Conservation (phyloP, 35 echinoderm and acorn worm genomes). For the Chiridota heheva region DNA sequence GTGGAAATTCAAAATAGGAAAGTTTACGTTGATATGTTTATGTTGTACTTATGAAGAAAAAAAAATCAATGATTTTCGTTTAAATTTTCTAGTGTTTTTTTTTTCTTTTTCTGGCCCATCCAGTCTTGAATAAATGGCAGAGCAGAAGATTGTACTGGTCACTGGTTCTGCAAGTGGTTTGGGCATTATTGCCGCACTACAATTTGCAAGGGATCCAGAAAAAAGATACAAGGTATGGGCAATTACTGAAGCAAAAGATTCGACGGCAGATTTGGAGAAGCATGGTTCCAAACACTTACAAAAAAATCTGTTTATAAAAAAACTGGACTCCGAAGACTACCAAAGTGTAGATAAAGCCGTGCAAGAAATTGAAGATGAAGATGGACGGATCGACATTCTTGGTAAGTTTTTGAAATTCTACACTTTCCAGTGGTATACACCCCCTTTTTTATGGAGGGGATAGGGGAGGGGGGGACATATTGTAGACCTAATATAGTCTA, state of each 20-base stretch:
- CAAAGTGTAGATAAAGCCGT: conserved; percentile 4
- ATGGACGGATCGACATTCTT: conserved; percentile 21
- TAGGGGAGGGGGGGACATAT: no score
- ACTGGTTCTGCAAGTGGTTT: conserved; percentile 3
- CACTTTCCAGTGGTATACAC: neutral
- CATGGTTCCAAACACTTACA: no score
- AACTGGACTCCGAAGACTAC: no score
- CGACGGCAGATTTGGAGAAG: no score
- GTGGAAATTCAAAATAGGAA: no score
- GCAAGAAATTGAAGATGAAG: conserved; percentile 9
- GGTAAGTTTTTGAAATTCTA: neutral
- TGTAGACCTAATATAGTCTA: no score
- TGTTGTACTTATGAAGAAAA: no score
- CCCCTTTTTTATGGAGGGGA: neutral
- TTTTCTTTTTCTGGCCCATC: no score
- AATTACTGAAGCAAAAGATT: neutral
- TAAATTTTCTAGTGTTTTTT: no score
- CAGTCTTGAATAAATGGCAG: conserved; percentile 9
- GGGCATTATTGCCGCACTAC: conserved; percentile 1
- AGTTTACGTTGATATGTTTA: no score
- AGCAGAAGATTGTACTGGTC: conserved; percentile 12
- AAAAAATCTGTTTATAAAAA: no score
- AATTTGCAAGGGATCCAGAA: conserved; percentile 11
- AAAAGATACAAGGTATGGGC: conserved; percentile 14
- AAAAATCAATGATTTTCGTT: no score